phyloP scores from a whole-genome alignment of 2,888 invertebrate genomes.

The Calameuta idolon region DNA sequence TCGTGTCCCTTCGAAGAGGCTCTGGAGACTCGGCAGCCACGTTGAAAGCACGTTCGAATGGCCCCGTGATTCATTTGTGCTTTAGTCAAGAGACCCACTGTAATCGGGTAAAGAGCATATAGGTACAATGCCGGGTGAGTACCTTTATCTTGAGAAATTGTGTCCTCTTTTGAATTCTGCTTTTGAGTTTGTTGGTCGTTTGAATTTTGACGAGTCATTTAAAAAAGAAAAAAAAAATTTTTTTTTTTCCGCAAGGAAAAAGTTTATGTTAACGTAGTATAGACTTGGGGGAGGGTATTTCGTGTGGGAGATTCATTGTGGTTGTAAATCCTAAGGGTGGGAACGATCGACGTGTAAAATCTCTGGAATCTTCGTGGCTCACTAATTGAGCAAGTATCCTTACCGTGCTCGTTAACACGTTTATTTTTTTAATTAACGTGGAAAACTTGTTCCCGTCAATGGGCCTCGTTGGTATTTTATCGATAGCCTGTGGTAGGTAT shows the following conservation, averaged over 20 bases:
- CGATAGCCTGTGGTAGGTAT: not conserved
- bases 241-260: no score
- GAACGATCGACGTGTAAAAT: slow-evolving; percentile 36
- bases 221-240: no score
- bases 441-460: not conserved
- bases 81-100: not conserved
- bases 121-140: not conserved
- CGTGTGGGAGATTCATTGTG: not conserved
- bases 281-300: not conserved
- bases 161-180: not conserved
- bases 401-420: slow-evolving; percentile 15
- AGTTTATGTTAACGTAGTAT: not conserved
- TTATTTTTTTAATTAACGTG: slow-evolving; percentile 16
- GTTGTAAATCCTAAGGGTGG: slow-evolving; percentile 1
- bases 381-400: slow-evolving; percentile 40
- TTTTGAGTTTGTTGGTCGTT: not conserved
- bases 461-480: not conserved
- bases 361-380: slow-evolving; percentile 34
- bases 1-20: slow-evolving; percentile 5
- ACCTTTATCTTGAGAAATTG: not conserved
- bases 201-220: not conserved
- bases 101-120: not conserved
- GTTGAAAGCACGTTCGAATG: slow-evolving; percentile 8
- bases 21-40: slow-evolving; percentile 2
- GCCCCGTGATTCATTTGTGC: not conserved